These are phyloP conservation scores for Xyrichtys novacula DNA, from an alignment of 2,797 vertebrate species.

Conservation along the genomic window DNA sequence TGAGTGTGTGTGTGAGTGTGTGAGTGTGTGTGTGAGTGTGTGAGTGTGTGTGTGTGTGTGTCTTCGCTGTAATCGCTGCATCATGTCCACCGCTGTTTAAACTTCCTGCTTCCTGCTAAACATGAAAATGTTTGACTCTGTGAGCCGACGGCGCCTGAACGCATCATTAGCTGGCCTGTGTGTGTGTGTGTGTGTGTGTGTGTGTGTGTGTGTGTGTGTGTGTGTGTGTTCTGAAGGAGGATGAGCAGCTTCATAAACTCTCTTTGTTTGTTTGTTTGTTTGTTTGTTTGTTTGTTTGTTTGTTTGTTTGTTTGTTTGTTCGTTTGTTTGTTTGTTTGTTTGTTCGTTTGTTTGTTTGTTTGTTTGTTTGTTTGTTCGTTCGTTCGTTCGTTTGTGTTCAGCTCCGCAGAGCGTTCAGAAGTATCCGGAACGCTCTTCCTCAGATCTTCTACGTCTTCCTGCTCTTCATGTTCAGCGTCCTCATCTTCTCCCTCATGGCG, in stretches of 20 bases:
- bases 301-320: background rate
- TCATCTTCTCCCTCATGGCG: constrained; percentile 95
- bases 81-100: constrained; percentile 6
- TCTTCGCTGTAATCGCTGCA: background rate
- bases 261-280: too few relatives aligned
- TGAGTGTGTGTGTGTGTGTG: background rate
- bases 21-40: too few relatives aligned
- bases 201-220: background rate
- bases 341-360: background rate
- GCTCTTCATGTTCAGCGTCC: constrained; percentile 93
- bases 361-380: background rate
- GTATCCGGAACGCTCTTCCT: constrained; percentile 92
- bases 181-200: background rate
- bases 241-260: background rate
- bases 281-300: background rate
- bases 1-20: background rate
- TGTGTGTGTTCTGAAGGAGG: constrained; percentile 10
- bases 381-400: constrained; percentile 71
- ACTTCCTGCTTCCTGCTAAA: constrained; percentile 21
- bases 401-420: constrained; percentile 93
- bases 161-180: constrained; percentile 24
- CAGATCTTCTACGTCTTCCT: constrained; percentile 93
- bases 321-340: constrained; percentile 14
- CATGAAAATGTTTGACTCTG: constrained; percentile 24
- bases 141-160: constrained; percentile 34